A percentile compares a stretch with the other conserved stretches of the same genome.
These are phyloP conservation scores for Catotricha subobsoleta DNA, from an alignment of 2,888 invertebrate species.

Conservation along the genomic window DNA sequence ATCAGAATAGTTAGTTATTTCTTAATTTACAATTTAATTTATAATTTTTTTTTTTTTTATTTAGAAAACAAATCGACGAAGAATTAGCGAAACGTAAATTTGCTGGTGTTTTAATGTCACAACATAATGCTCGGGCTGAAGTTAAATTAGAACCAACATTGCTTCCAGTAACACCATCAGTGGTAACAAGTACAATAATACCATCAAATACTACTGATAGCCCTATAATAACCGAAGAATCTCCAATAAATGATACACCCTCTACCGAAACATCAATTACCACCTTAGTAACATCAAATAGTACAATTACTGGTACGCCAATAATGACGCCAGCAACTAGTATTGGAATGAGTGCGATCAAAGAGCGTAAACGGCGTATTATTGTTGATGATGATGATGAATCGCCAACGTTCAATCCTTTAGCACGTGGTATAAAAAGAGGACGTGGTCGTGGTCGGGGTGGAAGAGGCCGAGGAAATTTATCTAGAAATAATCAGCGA, in stretches of 20 bases:
- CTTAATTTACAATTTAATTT: not conserved
- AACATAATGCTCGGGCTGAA: slow-evolving; percentile 2
- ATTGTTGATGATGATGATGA: slow-evolving; percentile 9
- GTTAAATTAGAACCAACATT: not conserved
- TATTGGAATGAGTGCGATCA: slow-evolving; percentile 9
- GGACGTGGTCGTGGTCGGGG: slow-evolving; percentile 30
- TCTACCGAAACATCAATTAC: not conserved
- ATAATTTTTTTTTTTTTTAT: not conserved
- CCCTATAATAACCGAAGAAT: not conserved
- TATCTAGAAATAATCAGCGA: slow-evolving; percentile 18
- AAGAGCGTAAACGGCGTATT: slow-evolving; percentile 2
- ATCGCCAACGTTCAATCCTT: slow-evolving; percentile 10
- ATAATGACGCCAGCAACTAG: not conserved
- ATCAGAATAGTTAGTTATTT: not conserved
- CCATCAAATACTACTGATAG: not conserved
- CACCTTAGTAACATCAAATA: not conserved
- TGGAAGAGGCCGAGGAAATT: slow-evolving; percentile 15
- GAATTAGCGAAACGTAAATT: slow-evolving; percentile 7
- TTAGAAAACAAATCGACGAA: slow-evolving; percentile 12
- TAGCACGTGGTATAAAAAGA: slow-evolving; percentile 20
- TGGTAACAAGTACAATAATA: not conserved
- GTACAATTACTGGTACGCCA: not conserved
- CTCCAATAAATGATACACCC: not conserved
- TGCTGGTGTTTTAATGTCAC: slow-evolving; percentile 7
- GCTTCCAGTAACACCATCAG: not conserved